Percentiles rank a stretch among this genome's conserved stretches.
Evolutionary conservation across 2,797 vertebrate species (phyloP).

Genomic region (Mustela erminea): DNA sequence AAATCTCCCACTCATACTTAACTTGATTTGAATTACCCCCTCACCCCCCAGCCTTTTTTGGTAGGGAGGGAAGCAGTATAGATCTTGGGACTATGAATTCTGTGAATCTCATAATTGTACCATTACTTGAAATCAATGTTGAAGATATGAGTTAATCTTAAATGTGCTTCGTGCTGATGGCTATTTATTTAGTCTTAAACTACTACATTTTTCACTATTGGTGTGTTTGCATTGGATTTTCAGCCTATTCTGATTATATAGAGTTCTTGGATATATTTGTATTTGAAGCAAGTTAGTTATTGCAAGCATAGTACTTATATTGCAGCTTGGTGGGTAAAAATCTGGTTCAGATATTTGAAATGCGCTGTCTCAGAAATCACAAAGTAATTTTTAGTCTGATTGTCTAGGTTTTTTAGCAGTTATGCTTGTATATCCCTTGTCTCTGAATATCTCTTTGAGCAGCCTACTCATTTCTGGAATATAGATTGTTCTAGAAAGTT

Average conservation of each 20-base stretch:
- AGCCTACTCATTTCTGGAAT: constrained; percentile 23
- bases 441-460: neutral
- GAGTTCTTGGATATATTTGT: constrained; percentile 31
- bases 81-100: neutral
- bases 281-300: constrained; percentile 38
- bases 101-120: neutral
- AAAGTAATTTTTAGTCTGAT: neutral
- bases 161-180: neutral
- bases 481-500: neutral
- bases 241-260: neutral
- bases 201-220: neutral
- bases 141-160: neutral
- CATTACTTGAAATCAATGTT: neutral
- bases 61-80: neutral
- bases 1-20: neutral
- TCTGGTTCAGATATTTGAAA: constrained; percentile 33
- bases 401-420: neutral
- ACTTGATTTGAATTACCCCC: neutral
- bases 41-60: neutral
- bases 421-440: neutral
- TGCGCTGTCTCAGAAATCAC: neutral
- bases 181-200: constrained; percentile 36
- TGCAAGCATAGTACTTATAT: neutral
- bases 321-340: neutral
- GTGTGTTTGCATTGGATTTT: neutral